Conservation (phyloP, 2,797 vertebrate species). For the Tokudaia muenninki region DNA sequence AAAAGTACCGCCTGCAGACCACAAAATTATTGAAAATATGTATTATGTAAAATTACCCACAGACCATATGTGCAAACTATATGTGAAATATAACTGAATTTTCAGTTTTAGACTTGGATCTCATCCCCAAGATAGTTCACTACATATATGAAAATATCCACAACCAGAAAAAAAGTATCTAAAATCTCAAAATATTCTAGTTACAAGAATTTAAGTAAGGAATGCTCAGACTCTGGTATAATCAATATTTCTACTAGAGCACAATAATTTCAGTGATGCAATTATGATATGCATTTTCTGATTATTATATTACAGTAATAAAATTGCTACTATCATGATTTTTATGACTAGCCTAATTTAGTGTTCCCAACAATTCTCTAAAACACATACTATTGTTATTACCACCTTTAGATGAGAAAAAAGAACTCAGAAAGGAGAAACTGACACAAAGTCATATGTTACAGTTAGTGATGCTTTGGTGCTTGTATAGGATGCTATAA, state of each 20-base stretch:
- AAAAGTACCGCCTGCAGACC: neutral
- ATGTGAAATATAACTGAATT: conserved; percentile 15
- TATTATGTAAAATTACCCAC: conserved; percentile 1
- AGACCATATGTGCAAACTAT: neutral
- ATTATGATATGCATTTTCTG: neutral
- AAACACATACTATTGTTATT: neutral
- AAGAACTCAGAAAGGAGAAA: neutral
- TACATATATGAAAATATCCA: neutral
- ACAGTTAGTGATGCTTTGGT: neutral
- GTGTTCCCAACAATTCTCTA: neutral
- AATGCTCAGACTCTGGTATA: neutral
- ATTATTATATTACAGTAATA: neutral
- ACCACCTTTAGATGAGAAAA: neutral
- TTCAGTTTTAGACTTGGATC: neutral
- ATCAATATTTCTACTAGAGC: neutral
- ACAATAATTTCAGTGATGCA: neutral
- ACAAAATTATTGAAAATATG: conserved; percentile 5
- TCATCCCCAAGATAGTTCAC: neutral
- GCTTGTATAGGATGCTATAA: neutral
- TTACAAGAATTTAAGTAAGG: neutral
- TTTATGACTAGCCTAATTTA: neutral
- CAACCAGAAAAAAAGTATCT: neutral
- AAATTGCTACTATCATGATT: neutral
- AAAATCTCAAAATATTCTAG: neutral
- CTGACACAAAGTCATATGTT: neutral